These are phyloP conservation scores for Diceros bicornis DNA, from an alignment of 2,797 vertebrate genomes.

Conservation along the genomic window DNA sequence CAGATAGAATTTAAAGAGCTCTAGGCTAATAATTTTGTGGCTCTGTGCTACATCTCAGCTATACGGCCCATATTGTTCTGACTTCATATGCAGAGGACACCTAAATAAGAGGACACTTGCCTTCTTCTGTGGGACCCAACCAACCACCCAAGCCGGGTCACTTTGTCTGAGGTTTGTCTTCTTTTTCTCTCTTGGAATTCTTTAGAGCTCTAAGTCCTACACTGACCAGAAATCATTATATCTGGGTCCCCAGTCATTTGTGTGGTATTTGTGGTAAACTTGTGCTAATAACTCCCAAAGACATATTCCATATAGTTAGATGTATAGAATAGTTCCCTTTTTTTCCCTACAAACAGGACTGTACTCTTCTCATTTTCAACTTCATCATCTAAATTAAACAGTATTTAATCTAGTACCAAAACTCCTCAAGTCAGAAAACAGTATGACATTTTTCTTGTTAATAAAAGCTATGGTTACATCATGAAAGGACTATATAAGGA, in stretches of 20 bases:
- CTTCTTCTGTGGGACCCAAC: background rate
- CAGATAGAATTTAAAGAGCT: background rate
- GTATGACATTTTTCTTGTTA: background rate
- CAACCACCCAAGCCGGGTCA: background rate
- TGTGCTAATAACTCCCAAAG: background rate
- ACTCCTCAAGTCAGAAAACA: background rate
- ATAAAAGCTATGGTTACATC: background rate
- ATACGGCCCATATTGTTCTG: background rate
- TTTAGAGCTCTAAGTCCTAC: background rate
- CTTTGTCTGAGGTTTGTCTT: background rate
- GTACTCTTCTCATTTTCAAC: background rate
- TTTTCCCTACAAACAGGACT: background rate
- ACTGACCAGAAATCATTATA: background rate
- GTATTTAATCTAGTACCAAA: conserved; percentile 34
- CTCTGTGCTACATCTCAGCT: background rate
- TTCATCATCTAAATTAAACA: conserved; percentile 15
- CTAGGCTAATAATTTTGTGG: background rate
- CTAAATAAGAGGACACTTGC: background rate
- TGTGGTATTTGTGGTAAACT: background rate
- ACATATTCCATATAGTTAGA: background rate
- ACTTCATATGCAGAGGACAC: background rate
- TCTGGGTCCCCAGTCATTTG: background rate
- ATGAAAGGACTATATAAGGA: background rate
- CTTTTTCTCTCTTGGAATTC: background rate
- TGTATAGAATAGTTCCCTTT: background rate